Evolutionary conservation across 2,888 invertebrate species (phyloP), one percentile per base, ranked within the genome.

Genomic region (Dolichopus griseipennis): DNA sequence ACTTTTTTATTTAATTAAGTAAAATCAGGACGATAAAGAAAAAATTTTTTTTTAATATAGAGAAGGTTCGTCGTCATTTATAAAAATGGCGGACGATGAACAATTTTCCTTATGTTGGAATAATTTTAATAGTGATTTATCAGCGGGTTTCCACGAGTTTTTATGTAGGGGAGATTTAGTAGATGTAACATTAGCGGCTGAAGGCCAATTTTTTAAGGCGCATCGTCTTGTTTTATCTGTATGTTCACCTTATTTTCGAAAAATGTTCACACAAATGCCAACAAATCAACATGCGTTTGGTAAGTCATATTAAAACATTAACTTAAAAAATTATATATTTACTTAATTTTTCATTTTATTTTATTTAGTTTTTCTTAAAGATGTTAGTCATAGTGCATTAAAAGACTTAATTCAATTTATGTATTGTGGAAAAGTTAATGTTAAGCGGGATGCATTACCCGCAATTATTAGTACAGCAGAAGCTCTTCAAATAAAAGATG

Each of bases 21-120:
- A 41, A 41, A 41, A 12, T 41, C 1, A 41, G 41, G 15, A 41
- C 15, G 9, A 5, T 6, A 2, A 2, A 41, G 9, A 52, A 18
- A 52, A 52, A 15, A 43, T 7, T 43, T 52, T 18, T 52, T 52
- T 52, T 6, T 10, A 37, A 37, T 37, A 5, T 12, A 10, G 8
- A 37, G 18, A 12, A 52, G n/a, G 52, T 52, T 52, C 68, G 65
- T 63, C 66, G 61, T 61, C 66, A 64, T 70, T 74, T 73, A 73
- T 75, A 85, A 86, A 84, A 81, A 87, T 87, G 87, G 87, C 87
- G 87, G 87, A 87, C 83, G 87, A 87, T 84, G 87, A 88, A 83
- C 87, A 87, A 79, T 88, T 87, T 83, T 88, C 88, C 80, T 82
- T 89, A 83, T 88, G 88, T 83, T 89, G 88, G 88, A 89, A 89